These are phyloP conservation scores for Cyphomyrmex costatus DNA, from an alignment of 1,140 invertebrate genomes.

Conservation along the genomic window DNA sequence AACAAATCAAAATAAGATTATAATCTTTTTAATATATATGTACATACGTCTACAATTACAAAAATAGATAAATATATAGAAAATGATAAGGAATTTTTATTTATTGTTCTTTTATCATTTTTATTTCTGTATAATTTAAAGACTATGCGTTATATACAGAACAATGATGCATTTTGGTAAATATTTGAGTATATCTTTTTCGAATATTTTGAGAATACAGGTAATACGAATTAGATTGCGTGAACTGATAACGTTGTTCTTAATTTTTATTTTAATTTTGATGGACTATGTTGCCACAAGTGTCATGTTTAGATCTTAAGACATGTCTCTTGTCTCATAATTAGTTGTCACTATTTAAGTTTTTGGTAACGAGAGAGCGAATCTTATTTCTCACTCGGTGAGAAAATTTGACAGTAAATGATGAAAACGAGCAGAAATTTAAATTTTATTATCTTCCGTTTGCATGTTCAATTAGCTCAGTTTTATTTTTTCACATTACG, in stretches of 20 bases:
- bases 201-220: not conserved
- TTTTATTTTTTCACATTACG: conserved; percentile 27
- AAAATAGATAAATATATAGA: not conserved
- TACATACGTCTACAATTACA: not conserved
- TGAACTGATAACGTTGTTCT: not conserved
- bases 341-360: conserved; percentile 17
- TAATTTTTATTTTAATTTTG: conserved; percentile 21
- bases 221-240: not conserved
- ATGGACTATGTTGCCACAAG: not conserved
- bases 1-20: not conserved
- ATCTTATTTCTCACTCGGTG: conserved; percentile 36
- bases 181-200: not conserved
- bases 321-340: not conserved
- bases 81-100: not conserved
- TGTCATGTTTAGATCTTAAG: conserved; percentile 2
- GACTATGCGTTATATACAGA: not conserved
- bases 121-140: not conserved
- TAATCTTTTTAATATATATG: not conserved
- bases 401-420: conserved; percentile 43
- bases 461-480: conserved; percentile 32
- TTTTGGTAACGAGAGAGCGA: conserved; percentile 78
- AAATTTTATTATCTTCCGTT: conserved; percentile 50
- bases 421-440: conserved; percentile 45
- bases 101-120: not conserved
- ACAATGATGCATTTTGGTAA: conserved; percentile 7